Conservation (phyloP, 2,888 invertebrate genomes). For the Entomobrya proxima region DNA sequence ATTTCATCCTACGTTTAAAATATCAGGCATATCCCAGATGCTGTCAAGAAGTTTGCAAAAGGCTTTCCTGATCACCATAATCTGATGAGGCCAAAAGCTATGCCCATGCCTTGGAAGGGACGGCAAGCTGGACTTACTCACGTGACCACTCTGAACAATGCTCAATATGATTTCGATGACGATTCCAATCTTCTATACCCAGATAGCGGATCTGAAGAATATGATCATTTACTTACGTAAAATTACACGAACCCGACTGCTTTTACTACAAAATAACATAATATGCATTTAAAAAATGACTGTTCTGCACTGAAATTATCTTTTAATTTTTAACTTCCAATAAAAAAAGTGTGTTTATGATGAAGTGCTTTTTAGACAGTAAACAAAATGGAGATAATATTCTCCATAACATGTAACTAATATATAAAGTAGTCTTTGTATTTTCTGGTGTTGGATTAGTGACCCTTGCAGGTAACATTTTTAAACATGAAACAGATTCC, state of each 20-base stretch:
- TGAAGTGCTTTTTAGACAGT: too few relatives aligned
- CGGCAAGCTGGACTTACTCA: constrained; percentile 19
- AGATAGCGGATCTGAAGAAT: constrained; percentile 59
- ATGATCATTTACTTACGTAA: constrained; percentile 54
- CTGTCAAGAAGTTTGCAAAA: constrained; percentile 33
- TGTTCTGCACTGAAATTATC: too few relatives aligned
- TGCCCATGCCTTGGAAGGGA: constrained; percentile 44
- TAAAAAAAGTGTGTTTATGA: too few relatives aligned
- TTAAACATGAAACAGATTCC: too few relatives aligned
- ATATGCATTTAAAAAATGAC: neutral
- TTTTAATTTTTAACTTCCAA: too few relatives aligned
- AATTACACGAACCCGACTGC: neutral
- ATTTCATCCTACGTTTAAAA: neutral
- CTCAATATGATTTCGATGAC: neutral
- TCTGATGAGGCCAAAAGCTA: constrained; percentile 29
- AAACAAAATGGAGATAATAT: too few relatives aligned
- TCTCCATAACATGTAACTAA: too few relatives aligned
- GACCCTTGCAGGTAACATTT: too few relatives aligned
- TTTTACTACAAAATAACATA: neutral
- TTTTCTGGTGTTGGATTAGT: too few relatives aligned
- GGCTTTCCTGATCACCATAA: constrained; percentile 36
- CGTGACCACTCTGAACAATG: neutral
- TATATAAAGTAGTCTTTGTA: too few relatives aligned
- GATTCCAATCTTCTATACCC: constrained; percentile 35
- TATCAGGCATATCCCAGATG: constrained; percentile 58